Evolutionary conservation across 2,888 invertebrate species (phyloP), one percentile per base, ranked within the genome.

Genomic region (Crossocerus cetratus): DNA sequence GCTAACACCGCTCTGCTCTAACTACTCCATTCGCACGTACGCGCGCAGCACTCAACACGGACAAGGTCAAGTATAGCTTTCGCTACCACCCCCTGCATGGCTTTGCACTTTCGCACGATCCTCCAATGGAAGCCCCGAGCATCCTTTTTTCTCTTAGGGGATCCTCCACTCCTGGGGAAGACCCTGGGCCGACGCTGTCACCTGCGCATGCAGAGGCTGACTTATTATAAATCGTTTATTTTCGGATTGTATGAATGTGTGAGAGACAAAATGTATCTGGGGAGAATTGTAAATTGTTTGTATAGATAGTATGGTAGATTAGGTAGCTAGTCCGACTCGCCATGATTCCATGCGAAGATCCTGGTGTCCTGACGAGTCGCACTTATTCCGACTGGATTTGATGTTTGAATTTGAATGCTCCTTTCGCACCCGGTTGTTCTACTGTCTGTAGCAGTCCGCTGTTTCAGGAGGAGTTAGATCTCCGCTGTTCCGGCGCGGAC

Each of bases 11-110:
- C 72, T 58, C 80, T 75, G 78, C 76, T 78, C 76, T 86, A 78
- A 66, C 67, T 68, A 42, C 58, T 60, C 16, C 16, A 49, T n/a
- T 16, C 65, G 64, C 53, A 73, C 68, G 63, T 65, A 63, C 32
- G 32, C 60, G 60, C 70, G 22, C 76, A 77, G 82, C 69, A 81
- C 75, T 72, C 83, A 81, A 49, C 49, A 81, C 23, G 64, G 81
- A 87, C 87, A 89, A 90, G 89, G 89, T 90, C 89, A 89, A 89
- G 90, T 90, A 89, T 89, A 84, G 86, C 74, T 76, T 71, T 65
- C 62, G 77, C 74, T 49, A 49, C 16, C 49, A 57, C 71, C 58
- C 76, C 49, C 56, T 75, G 80, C 83, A 80, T 72, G 75, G 76
- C 75, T 76, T 78, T 61, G 56, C 43, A 63, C 8, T 11, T 3